Conservation (phyloP, 2,888 invertebrate species). For the Petrolisthes manimaculis region DNA sequence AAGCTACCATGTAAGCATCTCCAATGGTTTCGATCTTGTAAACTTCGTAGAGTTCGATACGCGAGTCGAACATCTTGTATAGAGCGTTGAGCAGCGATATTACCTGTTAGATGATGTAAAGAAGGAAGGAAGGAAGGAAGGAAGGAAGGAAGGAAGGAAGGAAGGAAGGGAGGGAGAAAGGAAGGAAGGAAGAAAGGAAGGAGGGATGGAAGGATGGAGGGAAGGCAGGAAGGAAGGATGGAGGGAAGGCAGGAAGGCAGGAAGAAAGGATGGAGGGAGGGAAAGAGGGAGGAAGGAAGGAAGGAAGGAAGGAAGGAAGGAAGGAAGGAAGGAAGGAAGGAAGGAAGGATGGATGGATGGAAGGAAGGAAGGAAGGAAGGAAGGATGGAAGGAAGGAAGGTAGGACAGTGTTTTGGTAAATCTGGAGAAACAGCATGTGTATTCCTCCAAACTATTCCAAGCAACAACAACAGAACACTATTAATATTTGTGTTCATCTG, state of each 20-base stretch:
- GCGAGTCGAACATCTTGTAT: constrained; percentile 80
- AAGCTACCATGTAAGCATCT: constrained; percentile 69
- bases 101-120: constrained; percentile 68
- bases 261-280: neutral
- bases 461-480: no score
- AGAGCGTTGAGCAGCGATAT: constrained; percentile 79
- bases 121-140: neutral
- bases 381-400: neutral
- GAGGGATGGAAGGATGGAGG: no score
- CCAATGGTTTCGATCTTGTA: constrained; percentile 78
- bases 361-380: neutral
- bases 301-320: neutral
- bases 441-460: no score
- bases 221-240: no score
- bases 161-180: neutral
- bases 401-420: neutral
- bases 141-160: neutral
- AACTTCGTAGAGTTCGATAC: constrained; percentile 79
- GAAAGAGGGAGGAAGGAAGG: neutral
- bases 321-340: neutral
- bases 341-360: neutral
- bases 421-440: neutral
- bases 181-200: neutral
- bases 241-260: no score
- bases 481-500: no score